These are phyloP conservation scores for Antheraea pernyi DNA, from an alignment of 1,140 invertebrate genomes.

Conservation along the genomic window DNA sequence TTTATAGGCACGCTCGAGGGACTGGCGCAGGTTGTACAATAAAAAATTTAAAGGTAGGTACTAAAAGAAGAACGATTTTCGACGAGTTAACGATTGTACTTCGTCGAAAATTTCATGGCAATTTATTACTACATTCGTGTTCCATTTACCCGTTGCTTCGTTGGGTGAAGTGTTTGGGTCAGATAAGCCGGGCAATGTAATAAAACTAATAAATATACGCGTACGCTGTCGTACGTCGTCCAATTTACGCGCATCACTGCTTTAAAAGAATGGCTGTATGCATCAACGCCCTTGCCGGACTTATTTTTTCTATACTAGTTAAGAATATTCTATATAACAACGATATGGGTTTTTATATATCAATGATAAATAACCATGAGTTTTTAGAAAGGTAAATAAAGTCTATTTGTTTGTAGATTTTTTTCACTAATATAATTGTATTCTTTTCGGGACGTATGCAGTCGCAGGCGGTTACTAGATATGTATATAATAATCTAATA, in stretches of 20 bases:
- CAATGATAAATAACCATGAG: no score
- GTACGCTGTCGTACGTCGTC: background rate
- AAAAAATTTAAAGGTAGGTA: background rate
- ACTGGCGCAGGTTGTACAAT: background rate
- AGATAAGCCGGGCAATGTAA: slow-evolving; percentile 25
- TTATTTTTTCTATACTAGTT: background rate
- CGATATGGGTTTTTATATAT: no score
- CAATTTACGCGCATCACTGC: slow-evolving; percentile 25
- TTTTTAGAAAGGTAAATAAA: no score
- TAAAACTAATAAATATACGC: slow-evolving; percentile 26
- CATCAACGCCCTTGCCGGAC: slow-evolving; percentile 12
- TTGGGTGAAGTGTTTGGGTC: slow-evolving; percentile 17
- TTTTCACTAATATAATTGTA: no score
- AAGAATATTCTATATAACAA: no score
- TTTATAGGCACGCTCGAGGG: background rate
- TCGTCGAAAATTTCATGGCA: background rate
- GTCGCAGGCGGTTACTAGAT: no score
- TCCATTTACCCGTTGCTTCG: slow-evolving; percentile 20
- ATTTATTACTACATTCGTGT: slow-evolving; percentile 18
- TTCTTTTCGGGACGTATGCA: no score
- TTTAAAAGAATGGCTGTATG: slow-evolving; percentile 19
- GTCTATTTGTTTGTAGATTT: no score
- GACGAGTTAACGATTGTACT: background rate
- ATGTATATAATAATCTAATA: no score
- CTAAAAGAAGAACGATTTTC: slow-evolving; percentile 1